Conservation (phyloP, 2,797 vertebrate species). For the Fistularia commersonii region DNA sequence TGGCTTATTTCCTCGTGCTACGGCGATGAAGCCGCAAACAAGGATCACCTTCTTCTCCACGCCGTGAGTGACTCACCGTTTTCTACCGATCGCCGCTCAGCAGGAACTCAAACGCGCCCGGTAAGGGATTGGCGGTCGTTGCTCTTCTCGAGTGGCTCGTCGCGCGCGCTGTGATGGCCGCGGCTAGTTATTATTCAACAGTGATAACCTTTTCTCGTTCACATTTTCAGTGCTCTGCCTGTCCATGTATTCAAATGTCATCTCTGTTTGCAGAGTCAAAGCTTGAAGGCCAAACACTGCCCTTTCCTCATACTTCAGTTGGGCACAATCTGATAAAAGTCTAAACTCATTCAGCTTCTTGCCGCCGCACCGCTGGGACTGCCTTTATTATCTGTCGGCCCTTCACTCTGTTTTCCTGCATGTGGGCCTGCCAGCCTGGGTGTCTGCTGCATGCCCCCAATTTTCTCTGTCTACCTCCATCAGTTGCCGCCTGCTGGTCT, state of each 20-base stretch:
- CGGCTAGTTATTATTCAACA: conserved; percentile 40
- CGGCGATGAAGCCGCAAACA: too few species aligned
- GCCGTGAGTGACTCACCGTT: too few species aligned
- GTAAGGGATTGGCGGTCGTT: not conserved
- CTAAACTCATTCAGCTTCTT: conserved; percentile 20
- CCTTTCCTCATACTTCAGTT: conserved; percentile 44
- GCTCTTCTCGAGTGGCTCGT: conserved; percentile 17
- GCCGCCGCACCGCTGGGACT: conserved; percentile 9
- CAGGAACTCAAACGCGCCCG: not conserved
- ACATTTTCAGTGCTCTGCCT: conserved; percentile 41
- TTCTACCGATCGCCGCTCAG: not conserved
- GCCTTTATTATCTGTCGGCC: conserved; percentile 20
- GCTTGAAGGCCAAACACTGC: conserved; percentile 54
- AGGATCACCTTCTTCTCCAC: too few species aligned
- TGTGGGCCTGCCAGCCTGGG: conserved; percentile 4
- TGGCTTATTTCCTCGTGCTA: too few species aligned
- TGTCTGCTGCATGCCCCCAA: conserved; percentile 18
- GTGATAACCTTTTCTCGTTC: conserved; percentile 33
- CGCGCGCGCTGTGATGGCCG: not conserved
- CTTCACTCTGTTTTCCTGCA: conserved; percentile 14
- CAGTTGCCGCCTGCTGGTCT: conserved; percentile 31
- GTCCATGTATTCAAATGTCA: conserved; percentile 64
- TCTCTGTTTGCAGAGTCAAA: conserved; percentile 46
- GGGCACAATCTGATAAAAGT: conserved; percentile 35
- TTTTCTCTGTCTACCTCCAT: conserved; percentile 35